These are phyloP conservation scores for Platynereis dumerilii DNA, from an alignment of 2,888 invertebrate genomes.

Conservation along the genomic window DNA sequence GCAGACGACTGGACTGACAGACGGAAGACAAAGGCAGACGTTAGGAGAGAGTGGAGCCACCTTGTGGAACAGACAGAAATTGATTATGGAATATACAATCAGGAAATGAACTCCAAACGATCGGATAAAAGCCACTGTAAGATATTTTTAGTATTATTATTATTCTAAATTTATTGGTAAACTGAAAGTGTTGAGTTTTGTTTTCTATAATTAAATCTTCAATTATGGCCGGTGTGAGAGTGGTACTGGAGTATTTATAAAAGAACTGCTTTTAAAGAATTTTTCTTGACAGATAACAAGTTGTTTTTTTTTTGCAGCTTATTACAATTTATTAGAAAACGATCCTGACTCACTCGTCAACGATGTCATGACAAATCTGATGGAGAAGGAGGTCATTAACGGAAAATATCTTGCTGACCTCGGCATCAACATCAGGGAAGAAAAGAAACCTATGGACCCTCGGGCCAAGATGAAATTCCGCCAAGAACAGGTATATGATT, in stretches of 20 bases:
- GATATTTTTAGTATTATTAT: no score
- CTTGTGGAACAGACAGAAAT: constrained; percentile 37
- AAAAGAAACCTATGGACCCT: constrained; percentile 45
- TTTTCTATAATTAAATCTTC: no score
- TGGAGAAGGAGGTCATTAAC: constrained; percentile 54
- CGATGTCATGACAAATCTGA: constrained; percentile 50
- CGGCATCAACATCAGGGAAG: constrained; percentile 45
- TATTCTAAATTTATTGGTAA: no score
- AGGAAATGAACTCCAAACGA: background rate
- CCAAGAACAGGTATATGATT: constrained; percentile 49
- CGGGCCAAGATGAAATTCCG: constrained; percentile 58
- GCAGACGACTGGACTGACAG: constrained; percentile 45
- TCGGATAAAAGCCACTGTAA: background rate
- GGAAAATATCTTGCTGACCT: constrained; percentile 51
- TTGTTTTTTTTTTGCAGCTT: no score
- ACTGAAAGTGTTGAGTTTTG: no score
- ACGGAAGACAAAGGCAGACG: constrained; percentile 40
- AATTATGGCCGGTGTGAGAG: no score
- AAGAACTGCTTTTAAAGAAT: no score
- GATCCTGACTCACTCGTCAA: constrained; percentile 43
- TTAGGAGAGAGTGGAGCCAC: constrained; percentile 53
- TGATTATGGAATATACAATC: constrained; percentile 8
- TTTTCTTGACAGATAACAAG: no score
- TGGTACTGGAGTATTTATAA: no score
- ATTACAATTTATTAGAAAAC: constrained; percentile 14